phyloP scores from a whole-genome alignment of 2,797 vertebrate species.

The Champsocephalus esox region DNA sequence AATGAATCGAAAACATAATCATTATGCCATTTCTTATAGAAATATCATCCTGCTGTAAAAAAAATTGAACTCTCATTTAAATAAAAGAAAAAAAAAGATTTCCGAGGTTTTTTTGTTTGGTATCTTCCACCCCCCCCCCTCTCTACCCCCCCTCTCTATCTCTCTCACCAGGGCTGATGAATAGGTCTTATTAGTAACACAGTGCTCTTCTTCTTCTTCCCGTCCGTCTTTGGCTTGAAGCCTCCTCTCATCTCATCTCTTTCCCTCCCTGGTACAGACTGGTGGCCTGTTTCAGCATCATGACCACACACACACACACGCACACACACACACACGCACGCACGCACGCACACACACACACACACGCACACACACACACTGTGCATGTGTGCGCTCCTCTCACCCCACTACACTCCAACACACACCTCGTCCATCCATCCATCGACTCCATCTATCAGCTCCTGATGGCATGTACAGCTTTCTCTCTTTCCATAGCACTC shows the following conservation, averaged over 20 bases:
- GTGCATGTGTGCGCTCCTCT: constrained; percentile 25
- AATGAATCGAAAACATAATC: not conserved
- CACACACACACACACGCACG: constrained; percentile 24
- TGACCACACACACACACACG: constrained; percentile 37
- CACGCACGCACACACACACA: constrained; percentile 18
- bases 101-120: constrained; percentile 17
- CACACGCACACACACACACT: constrained; percentile 19
- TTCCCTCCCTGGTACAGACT: constrained; percentile 75
- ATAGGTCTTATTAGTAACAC: constrained; percentile 70
- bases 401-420: constrained; percentile 27
- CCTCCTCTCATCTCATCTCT: constrained; percentile 52
- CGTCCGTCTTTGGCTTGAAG: constrained; percentile 52
- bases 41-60: not conserved
- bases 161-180: constrained; percentile 53
- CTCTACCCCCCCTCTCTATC: constrained; percentile 20
- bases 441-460: constrained; percentile 61
- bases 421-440: constrained; percentile 50
- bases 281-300: constrained; percentile 70
- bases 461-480: constrained; percentile 55
- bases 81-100: constrained; percentile 43
- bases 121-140: constrained; percentile 16
- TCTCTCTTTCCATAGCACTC: constrained; percentile 55
- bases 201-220: constrained; percentile 68
- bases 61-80: constrained; percentile 30
- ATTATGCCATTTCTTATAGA: not conserved